Evolutionary conservation across 2,797 vertebrate species (phyloP), one percentile per base, ranked within the genome.

Genomic region (Kryptolebias ocellatus): DNA sequence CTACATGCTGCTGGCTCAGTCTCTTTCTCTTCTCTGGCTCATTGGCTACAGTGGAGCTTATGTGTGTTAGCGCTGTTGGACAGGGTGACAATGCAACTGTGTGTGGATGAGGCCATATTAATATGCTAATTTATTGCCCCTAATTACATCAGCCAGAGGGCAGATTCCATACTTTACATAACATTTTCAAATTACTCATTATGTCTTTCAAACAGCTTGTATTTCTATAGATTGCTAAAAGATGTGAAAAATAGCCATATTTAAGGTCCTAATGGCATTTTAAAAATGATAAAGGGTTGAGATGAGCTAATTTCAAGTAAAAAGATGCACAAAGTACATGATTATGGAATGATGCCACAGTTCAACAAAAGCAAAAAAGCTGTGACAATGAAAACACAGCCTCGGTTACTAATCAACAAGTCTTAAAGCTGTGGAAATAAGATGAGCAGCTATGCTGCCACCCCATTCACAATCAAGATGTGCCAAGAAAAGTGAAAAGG

Each of bases 401-500:
- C 83, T 75, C 78, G 83, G 87, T 87, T 90, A 87, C 87, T 67
- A 80, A 89, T 89, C 83, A 88, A 89, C 86, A 89, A 91, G 87
- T 92, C 84, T 80, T 79, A 74, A 85, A 90, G 85, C 89, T 89
- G 88, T 86, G 88, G 87, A 86, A 89, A 89, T 76, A 89, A 90
- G 90, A 92, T 79, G 88, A 92, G 87, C 91, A 92, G 90, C 85
- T 79, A 86, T 74, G 84, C 77, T 81, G 85, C 86, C 92, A 90
- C 88, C 89, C 83, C 80, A 84, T 89, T 92, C 87, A 84, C 91
- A 74, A 89, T 74, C 53, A 57, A 78, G 80, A 83, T 45, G 83
- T 89, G 92, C 90, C 91, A 93, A 92, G 87, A 91, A 85, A 88
- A 90, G 89, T 90, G 88, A 91, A 90, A 90, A 87, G 86, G 87